These are phyloP conservation scores for Clarias gariepinus DNA, from an alignment of 2,113 vertebrate genomes.

Conservation along the genomic window DNA sequence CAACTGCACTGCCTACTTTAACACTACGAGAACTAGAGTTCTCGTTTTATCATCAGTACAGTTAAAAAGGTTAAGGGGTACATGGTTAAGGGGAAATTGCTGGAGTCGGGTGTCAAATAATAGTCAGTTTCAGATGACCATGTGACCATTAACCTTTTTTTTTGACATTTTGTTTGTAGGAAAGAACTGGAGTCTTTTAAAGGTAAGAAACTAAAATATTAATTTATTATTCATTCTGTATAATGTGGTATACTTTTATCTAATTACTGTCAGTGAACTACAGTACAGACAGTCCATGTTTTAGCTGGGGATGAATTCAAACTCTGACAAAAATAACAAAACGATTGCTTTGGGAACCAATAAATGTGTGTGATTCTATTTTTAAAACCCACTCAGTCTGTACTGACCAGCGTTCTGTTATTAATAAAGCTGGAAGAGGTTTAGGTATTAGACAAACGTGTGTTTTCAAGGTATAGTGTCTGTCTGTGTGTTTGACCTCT, in stretches of 20 bases:
- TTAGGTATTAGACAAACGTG: not conserved
- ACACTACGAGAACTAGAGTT: not conserved
- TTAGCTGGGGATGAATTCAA: not conserved
- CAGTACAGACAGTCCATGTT: not conserved
- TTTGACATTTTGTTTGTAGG: conserved; percentile 71
- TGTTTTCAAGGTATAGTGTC: too few relatives aligned
- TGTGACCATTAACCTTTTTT: conserved; percentile 38
- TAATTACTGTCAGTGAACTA: not conserved
- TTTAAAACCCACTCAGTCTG: not conserved
- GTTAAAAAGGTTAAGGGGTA: not conserved
- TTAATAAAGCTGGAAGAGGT: not conserved
- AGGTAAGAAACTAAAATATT: conserved; percentile 74
- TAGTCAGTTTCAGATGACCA: not conserved
- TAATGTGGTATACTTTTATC: not conserved
- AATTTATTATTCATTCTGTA: conserved; percentile 11
- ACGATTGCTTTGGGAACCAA: not conserved
- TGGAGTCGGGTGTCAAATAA: not conserved
- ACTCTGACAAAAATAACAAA: not conserved
- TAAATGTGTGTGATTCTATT: not conserved
- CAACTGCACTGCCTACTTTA: not conserved
- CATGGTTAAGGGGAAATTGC: not conserved
- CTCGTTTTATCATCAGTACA: not conserved
- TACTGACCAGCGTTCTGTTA: not conserved
- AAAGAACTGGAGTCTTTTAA: conserved; percentile 87
- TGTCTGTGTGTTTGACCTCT: not conserved